phyloP scores from a whole-genome alignment of 2,113 vertebrate genomes.

The Carlito syrichta region DNA sequence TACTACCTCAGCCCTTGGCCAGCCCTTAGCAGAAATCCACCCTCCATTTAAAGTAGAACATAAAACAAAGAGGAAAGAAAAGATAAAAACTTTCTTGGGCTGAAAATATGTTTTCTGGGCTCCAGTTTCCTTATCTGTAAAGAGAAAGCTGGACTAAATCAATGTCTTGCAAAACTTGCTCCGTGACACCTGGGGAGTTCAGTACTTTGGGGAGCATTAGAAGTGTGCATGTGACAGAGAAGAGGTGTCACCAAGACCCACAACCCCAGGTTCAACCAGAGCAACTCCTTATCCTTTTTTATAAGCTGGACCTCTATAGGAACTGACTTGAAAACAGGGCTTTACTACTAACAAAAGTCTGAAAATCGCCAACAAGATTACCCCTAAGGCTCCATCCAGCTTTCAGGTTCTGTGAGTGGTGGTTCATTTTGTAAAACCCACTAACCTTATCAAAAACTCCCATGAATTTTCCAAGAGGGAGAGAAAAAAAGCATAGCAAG shows the following conservation, averaged over 20 bases:
- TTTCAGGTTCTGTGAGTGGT: neutral
- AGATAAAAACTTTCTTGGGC: neutral
- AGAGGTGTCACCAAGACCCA: neutral
- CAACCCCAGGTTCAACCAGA: neutral
- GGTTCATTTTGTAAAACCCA: neutral
- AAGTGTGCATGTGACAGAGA: neutral
- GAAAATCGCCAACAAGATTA: neutral
- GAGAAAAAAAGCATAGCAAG: neutral
- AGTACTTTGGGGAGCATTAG: rapidly evolving
- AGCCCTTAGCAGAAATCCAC: conserved; percentile 32
- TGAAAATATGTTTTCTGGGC: neutral
- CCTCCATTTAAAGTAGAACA: conserved; percentile 23
- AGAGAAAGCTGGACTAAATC: neutral
- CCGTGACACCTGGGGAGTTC: neutral
- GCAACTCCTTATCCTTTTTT: neutral
- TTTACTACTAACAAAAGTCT: neutral
- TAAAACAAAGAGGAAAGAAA: neutral
- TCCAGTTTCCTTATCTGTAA: neutral
- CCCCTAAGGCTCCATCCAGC: neutral
- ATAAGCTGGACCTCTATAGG: neutral
- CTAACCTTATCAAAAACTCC: neutral
- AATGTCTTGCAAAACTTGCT: neutral
- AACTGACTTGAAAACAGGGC: neutral
- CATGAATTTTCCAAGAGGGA: neutral
- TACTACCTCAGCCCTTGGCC: neutral